phyloP scores from a whole-genome alignment of 1,140 invertebrate species.

The Ectropis grisescens region DNA sequence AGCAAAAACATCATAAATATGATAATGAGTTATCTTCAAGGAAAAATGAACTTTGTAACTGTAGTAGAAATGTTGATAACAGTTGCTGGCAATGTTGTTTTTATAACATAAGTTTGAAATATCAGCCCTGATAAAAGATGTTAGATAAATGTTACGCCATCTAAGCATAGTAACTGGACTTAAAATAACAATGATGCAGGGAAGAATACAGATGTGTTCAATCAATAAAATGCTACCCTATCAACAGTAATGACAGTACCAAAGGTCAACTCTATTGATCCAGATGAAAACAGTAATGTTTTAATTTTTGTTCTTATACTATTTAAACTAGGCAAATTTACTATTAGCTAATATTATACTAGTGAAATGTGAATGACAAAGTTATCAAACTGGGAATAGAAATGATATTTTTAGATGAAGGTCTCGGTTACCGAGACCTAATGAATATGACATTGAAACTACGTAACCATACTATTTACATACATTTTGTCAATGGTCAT shows the following conservation, averaged over 20 bases:
- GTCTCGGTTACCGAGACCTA: constrained; percentile 32
- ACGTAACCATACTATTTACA: neutral
- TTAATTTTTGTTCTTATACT: too few species aligned
- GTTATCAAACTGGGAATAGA: constrained; percentile 10
- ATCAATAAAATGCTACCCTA: too few species aligned
- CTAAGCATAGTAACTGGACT: neutral
- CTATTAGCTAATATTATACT: too few species aligned
- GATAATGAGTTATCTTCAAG: too few species aligned
- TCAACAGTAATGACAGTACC: constrained; percentile 5
- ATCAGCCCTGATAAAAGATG: too few species aligned
- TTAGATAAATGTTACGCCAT: too few species aligned
- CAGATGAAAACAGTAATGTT: constrained; percentile 3
- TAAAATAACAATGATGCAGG: neutral
- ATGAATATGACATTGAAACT: constrained; percentile 39
- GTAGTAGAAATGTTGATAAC: too few species aligned
- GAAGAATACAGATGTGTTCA: too few species aligned
- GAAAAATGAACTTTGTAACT: too few species aligned
- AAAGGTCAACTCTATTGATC: constrained; percentile 27
- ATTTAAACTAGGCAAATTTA: too few species aligned
- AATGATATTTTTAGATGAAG: constrained; percentile 53
- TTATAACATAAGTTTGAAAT: neutral
- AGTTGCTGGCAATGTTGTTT: neutral
- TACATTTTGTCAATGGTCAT: too few species aligned
- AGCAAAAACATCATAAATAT: neutral
- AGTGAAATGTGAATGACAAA: neutral